Evolutionary conservation across 92 coral and sea anemone genomes (phyloP), one percentile per base, ranked within the genome.

Genomic region (Porites evermanni): DNA sequence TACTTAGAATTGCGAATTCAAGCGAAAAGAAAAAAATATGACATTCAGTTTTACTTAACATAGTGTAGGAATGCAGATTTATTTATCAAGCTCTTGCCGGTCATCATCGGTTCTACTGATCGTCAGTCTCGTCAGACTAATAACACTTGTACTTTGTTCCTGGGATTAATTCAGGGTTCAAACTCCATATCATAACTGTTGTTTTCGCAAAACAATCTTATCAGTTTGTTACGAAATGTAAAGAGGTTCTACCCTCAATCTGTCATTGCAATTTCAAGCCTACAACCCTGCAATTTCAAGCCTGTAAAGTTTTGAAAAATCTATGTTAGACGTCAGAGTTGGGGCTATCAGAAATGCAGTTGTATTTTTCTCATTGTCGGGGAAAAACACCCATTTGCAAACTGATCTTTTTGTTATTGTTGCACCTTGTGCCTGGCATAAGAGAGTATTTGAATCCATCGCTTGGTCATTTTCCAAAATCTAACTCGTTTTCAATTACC

Each of bases 391-490:
- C 1, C 26, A 14, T 32, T 5, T n/a, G 14, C 61, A 64, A 78
- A 63, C 5, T 64, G 7, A 44, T 14, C 8, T n/a, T 13, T 6
- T 14, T 56, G 14, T 67, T 66, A 17, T 53, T 53, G 58, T 32
- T 20, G 83, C 17, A 50, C 19, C 72, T 64, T 79, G 72, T 50
- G 51, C 61, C 19, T 20, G 58, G 17, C 32, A 29, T 64, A 17
- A 24, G 67, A 24, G 16, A 6, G 2, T 76, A 14, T 56, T 24
- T 32, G 23, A 38, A 72, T 3, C 7, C 47, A 12, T 4, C 1
- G 4, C 61, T 64, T 78, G 70, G 59, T 78, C 1, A 52, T 47
- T 4, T 78, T 79, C 73, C 83, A 79, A 79, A 19, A 61, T 65
- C 47, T 64, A 20, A 19, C 59, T 2, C 29, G 32, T 29, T 44